Percentiles rank a stretch among this genome's conserved stretches.
phyloP scores from a whole-genome alignment of 2,797 vertebrate species.

The Pseudochirops cupreus region DNA sequence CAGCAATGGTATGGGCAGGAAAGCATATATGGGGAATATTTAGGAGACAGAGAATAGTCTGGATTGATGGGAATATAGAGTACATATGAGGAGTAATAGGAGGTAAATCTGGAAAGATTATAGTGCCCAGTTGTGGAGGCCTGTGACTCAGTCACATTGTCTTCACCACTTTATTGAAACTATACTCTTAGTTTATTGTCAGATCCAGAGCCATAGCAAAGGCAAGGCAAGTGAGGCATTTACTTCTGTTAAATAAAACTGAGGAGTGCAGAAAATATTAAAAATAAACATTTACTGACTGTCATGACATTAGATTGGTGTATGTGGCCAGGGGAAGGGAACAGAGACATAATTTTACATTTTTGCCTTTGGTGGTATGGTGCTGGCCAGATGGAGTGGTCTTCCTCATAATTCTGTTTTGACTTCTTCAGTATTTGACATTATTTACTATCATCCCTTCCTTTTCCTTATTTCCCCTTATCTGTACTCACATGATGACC shows the following conservation, averaged over 20 bases:
- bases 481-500: not conserved
- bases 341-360: not conserved
- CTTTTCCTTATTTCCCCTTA: not conserved
- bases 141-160: no score
- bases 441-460: not conserved
- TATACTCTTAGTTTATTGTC: no score
- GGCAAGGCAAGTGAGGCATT: no score
- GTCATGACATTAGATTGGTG: not conserved
- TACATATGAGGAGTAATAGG: not conserved
- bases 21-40: no score
- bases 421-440: not conserved
- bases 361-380: not conserved
- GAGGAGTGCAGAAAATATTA: not conserved
- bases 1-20: no score
- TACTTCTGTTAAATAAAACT: not conserved
- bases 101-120: no score
- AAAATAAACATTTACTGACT: not conserved
- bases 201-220: no score
- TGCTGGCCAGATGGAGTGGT: not conserved
- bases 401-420: not conserved
- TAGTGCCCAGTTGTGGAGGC: no score
- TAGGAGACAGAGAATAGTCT: no score
- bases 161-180: no score
- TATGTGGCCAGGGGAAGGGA: not conserved
- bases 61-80: not conserved